Conservation (phyloP, 2,888 invertebrate genomes). For the Zelleria hepariella region DNA sequence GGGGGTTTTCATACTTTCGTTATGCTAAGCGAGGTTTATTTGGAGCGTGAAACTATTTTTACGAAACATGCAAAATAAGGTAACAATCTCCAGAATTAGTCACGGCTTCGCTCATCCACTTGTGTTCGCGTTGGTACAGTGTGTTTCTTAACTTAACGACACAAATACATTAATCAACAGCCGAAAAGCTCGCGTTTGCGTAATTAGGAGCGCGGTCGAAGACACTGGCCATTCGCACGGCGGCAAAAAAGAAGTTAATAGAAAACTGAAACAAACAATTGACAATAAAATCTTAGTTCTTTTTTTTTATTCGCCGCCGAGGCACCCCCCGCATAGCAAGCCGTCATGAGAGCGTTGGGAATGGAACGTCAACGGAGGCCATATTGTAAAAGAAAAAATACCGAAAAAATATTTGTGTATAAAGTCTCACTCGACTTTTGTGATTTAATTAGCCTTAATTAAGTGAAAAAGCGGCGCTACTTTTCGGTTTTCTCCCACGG, state of each 20-base stretch:
- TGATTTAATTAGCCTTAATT: slow-evolving; percentile 62
- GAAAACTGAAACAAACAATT: neutral
- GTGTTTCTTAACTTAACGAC: slow-evolving; percentile 58
- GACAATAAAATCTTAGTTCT: slow-evolving; percentile 6
- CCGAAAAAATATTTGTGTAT: slow-evolving; percentile 31
- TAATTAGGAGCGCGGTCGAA: neutral
- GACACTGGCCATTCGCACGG: neutral
- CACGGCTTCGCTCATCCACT: slow-evolving; percentile 63
- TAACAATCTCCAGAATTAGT: slow-evolving; percentile 69
- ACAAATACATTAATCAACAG: slow-evolving; percentile 48
- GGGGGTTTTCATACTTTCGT: slow-evolving; percentile 54
- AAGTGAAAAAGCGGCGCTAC: slow-evolving; percentile 33
- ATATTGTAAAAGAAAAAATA: neutral
- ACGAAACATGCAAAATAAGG: slow-evolving; percentile 71
- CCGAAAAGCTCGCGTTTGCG: neutral
- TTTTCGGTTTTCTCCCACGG: slow-evolving; percentile 37
- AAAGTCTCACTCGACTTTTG: slow-evolving; percentile 17
- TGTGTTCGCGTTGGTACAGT: slow-evolving; percentile 52
- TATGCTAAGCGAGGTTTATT: slow-evolving; percentile 26
- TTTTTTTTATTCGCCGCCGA: neutral
- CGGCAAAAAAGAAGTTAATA: neutral
- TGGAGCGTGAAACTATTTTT: slow-evolving; percentile 66
- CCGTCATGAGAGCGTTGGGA: neutral
- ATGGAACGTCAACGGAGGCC: neutral
- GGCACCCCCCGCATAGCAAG: slow-evolving; percentile 15